Evolutionary conservation across 1,140 invertebrate species (phyloP), one percentile per base, ranked within the genome.

Genomic region (Leptoteleia sp.): DNA sequence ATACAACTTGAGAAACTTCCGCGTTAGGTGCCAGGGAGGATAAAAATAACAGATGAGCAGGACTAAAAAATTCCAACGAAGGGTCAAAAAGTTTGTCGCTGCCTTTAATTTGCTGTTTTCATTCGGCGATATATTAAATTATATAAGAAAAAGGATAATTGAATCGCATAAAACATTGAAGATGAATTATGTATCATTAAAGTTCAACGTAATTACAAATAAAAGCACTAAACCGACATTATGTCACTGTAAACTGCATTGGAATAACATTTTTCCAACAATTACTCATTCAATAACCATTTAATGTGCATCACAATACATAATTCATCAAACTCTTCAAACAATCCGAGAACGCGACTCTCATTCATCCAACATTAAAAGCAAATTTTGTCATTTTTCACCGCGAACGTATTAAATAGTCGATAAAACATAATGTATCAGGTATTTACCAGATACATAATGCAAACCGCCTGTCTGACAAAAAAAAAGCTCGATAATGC

Each of bases 291-390:
- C 45, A 52, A 59, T 61, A 59, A 70, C 45, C 54, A 59, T 70
- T 70, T 70, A 70, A 70, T 50, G 54, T 42, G 48, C 48, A 37
- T 42, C 19, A 35, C 54, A 52, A 71, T 71, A 55, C 35, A 71
- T 71, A 50, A 71, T 71, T 71, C 67, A 71, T 71, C 29, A 33
- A 68, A 68, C 27, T 54, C 37, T 43, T 65, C 45, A 29, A 64
- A 50, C 33, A 40, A 47, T 45, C 59, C 62, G 19, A 47, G 17
- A 48, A 57, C 35, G 42, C 19, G 50, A 50, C 52, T 31, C 25
- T 12, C 12, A 25, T 50, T 57, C 43, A 50, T 59, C 35, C 25
- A 70, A 52, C 31, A 59, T 70, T 57, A 31, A 65, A 47, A 59
- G 35, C 16, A 29, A 6, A 42, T 50, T 70, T 50, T 50, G 52